These are phyloP conservation scores for Okamejei kenojei DNA, from an alignment of 2,797 vertebrate genomes.

Conservation along the genomic window DNA sequence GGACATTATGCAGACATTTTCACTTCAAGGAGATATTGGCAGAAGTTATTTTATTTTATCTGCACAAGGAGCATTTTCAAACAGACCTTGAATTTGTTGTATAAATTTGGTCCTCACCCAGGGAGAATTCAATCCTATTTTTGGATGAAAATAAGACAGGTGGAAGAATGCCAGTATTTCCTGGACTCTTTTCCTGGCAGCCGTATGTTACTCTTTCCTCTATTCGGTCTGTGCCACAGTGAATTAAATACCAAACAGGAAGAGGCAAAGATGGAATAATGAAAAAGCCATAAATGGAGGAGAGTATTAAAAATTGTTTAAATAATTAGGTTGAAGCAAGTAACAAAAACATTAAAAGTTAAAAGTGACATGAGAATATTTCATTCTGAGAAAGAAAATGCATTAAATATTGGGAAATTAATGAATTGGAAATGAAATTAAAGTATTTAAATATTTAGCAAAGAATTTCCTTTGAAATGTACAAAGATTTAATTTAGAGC, in stretches of 20 bases:
- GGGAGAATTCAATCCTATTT: conserved; percentile 62
- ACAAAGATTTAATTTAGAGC: background rate
- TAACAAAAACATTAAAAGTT: background rate
- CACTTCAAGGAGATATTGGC: background rate
- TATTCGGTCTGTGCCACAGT: conserved; percentile 42
- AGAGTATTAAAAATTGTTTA: background rate
- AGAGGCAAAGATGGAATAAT: background rate
- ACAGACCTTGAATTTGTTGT: conserved; percentile 41
- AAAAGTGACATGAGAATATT: background rate
- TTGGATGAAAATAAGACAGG: conserved; percentile 54
- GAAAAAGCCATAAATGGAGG: background rate
- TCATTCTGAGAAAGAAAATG: background rate
- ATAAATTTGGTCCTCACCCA: conserved; percentile 46
- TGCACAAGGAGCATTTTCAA: conserved; percentile 42
- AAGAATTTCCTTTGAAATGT: background rate
- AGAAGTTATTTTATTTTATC: background rate
- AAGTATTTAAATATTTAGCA: background rate
- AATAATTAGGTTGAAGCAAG: background rate
- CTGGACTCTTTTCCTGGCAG: conserved; percentile 45
- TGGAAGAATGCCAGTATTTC: conserved; percentile 50
- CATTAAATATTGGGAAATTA: background rate
- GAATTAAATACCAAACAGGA: conserved; percentile 30
- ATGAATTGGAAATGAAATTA: background rate
- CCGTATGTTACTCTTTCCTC: conserved; percentile 51
- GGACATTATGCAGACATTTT: background rate